Evolutionary conservation across 2,888 invertebrate species (phyloP).

Genomic region (Molorchus minor): DNA sequence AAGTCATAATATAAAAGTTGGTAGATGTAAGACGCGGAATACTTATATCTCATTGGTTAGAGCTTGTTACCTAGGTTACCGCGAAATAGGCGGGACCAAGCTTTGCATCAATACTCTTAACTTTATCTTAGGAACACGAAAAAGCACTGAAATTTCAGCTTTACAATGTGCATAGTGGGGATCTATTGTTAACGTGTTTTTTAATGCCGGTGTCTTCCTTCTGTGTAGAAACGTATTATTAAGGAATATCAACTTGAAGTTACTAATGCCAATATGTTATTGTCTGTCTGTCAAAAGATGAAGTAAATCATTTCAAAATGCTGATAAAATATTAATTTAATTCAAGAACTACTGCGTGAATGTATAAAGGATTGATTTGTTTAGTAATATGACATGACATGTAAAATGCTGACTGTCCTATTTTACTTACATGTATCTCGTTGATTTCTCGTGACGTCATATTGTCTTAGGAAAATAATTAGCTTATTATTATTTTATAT

Average conservation of each 20-base stretch:
- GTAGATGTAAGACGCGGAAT: slow-evolving; percentile 59
- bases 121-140: slow-evolving; percentile 46
- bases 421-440: no score
- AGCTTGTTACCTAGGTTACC: slow-evolving; percentile 59
- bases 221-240: slow-evolving; percentile 22
- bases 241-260: slow-evolving; percentile 28
- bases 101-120: slow-evolving; percentile 51
- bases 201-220: slow-evolving; percentile 29
- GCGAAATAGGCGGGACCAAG: slow-evolving; percentile 50
- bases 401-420: slow-evolving; percentile 18
- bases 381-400: slow-evolving; percentile 29
- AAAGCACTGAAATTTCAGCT: slow-evolving; percentile 39
- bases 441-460: no score
- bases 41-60: slow-evolving; percentile 62
- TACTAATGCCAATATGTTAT: slow-evolving; percentile 21
- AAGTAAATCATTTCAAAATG: slow-evolving; percentile 37
- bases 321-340: slow-evolving; percentile 25
- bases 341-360: slow-evolving; percentile 14
- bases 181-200: slow-evolving; percentile 9
- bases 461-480: no score
- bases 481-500: no score
- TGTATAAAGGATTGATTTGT: slow-evolving; percentile 33
- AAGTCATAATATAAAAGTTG: slow-evolving; percentile 55
- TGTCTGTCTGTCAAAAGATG: slow-evolving; percentile 32
- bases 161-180: slow-evolving; percentile 21